phyloP scores from a whole-genome alignment of 1,140 invertebrate genomes.

The Drosophila rufa region DNA sequence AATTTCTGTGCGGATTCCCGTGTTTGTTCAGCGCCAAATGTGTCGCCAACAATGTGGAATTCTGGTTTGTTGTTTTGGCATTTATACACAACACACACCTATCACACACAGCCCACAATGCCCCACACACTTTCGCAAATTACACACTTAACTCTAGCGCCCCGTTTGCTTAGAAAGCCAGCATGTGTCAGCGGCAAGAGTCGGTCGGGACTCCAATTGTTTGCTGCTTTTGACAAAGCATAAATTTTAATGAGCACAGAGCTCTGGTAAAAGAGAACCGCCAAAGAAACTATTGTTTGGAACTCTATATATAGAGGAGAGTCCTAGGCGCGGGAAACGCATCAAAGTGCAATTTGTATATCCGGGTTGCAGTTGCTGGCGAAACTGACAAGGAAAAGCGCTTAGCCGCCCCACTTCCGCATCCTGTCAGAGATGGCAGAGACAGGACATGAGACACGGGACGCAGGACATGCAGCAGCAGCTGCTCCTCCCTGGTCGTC shows the following conservation, averaged over 20 bases:
- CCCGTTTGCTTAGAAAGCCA: constrained; percentile 54
- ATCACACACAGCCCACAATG: constrained; percentile 6
- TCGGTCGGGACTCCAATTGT: constrained; percentile 19
- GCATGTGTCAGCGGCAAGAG: constrained; percentile 65
- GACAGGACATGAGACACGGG: constrained; percentile 19
- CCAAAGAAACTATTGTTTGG: constrained; percentile 73
- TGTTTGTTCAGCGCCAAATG: constrained; percentile 59
- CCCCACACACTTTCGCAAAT: constrained; percentile 70
- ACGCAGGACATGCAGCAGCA: constrained; percentile 48
- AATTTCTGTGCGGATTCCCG: constrained; percentile 53
- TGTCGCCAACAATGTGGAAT: constrained; percentile 67
- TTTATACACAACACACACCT: constrained; percentile 18
- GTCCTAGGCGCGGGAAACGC: constrained; percentile 43
- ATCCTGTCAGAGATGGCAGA: constrained; percentile 29
- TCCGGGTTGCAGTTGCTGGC: constrained; percentile 61
- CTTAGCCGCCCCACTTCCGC: constrained; percentile 59
- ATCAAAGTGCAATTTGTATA: constrained; percentile 80
- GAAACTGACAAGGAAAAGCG: constrained; percentile 47
- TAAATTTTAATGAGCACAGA: constrained; percentile 77
- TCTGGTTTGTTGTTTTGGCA: constrained; percentile 46
- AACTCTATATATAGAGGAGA: constrained; percentile 19
- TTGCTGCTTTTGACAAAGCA: constrained; percentile 44
- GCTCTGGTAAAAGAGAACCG: constrained; percentile 36
- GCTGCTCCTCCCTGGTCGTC: constrained; percentile 51
- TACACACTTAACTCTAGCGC: constrained; percentile 71